phyloP scores from a whole-genome alignment of 2,888 invertebrate species.

The Neocrepidodera transversa region DNA sequence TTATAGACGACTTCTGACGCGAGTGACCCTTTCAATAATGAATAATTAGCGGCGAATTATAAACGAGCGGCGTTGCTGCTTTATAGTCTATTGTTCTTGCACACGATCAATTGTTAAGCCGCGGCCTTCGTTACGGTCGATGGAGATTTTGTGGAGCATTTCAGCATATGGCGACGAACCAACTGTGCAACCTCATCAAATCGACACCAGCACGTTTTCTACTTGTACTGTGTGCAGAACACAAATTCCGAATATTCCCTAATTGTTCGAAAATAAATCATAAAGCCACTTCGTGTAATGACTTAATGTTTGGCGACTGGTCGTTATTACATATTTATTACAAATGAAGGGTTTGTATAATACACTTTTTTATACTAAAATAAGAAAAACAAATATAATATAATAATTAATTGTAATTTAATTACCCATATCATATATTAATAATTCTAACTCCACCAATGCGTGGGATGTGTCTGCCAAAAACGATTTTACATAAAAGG shows the following conservation, averaged over 20 bases:
- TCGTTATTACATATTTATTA: too few relatives aligned
- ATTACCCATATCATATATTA: too few relatives aligned
- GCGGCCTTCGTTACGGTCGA: slow-evolving; percentile 46
- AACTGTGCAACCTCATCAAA: slow-evolving; percentile 38
- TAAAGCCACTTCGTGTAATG: not conserved
- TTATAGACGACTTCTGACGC: slow-evolving; percentile 1
- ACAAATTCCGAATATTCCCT: slow-evolving; percentile 19
- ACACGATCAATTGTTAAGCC: slow-evolving; percentile 41
- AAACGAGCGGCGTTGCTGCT: slow-evolving; percentile 35
- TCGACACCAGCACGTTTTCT: slow-evolving; percentile 33
- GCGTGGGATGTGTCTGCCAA: too few relatives aligned
- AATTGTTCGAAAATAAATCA: slow-evolving; percentile 31
- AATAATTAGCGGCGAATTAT: slow-evolving; percentile 35
- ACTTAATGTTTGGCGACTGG: too few relatives aligned
- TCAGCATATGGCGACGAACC: slow-evolving; percentile 32
- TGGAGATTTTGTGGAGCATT: slow-evolving; percentile 45
- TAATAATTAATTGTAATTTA: too few relatives aligned
- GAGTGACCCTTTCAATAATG: slow-evolving; percentile 22
- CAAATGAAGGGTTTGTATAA: too few relatives aligned
- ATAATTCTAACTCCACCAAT: too few relatives aligned
- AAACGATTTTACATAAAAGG: too few relatives aligned
- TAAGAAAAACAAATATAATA: too few relatives aligned
- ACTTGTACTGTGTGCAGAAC: slow-evolving; percentile 27
- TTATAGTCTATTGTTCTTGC: slow-evolving; percentile 41
- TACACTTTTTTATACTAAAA: too few relatives aligned